These are phyloP conservation scores for Nebria salina DNA, from an alignment of 2,888 invertebrate genomes.

Conservation along the genomic window DNA sequence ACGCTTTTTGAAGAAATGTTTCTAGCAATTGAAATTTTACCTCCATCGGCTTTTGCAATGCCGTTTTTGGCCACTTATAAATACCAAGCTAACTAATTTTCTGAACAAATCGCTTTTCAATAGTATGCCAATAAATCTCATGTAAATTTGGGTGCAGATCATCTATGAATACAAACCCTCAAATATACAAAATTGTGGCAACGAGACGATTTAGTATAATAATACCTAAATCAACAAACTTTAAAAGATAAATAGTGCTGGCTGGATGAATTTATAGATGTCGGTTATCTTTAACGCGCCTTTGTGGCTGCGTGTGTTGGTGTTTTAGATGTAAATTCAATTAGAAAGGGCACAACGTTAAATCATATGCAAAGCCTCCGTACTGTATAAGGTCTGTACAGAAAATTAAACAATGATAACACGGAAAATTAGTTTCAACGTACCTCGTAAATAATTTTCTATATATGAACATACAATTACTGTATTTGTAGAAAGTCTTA, in stretches of 20 bases:
- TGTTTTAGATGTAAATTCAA: conserved; percentile 43
- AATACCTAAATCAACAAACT: conserved; percentile 37
- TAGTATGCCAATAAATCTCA: too few relatives aligned
- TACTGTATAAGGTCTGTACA: conserved; percentile 26
- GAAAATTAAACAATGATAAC: conserved; percentile 45
- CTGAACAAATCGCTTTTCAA: too few relatives aligned
- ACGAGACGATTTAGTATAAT: background rate
- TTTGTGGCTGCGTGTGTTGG: conserved; percentile 18
- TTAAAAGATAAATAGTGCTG: conserved; percentile 26
- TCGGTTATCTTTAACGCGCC: conserved; percentile 32
- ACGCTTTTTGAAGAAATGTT: too few relatives aligned
- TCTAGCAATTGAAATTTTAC: too few relatives aligned
- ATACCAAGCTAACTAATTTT: too few relatives aligned
- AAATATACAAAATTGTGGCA: background rate
- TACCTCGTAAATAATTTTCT: conserved; percentile 36
- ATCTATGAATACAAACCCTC: background rate
- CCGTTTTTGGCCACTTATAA: too few relatives aligned
- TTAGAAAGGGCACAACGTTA: conserved; percentile 40
- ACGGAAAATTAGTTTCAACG: conserved; percentile 43
- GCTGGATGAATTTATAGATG: conserved; percentile 15
- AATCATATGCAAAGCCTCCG: conserved; percentile 43
- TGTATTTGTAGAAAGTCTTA: background rate
- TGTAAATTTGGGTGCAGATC: too few relatives aligned
- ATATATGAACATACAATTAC: conserved; percentile 28
- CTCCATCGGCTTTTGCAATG: too few relatives aligned